A percentile compares a stretch with the other conserved stretches of the same genome.
Evolutionary conservation across 2,888 invertebrate genomes (phyloP).

Genomic region (Charanyca ferruginea): DNA sequence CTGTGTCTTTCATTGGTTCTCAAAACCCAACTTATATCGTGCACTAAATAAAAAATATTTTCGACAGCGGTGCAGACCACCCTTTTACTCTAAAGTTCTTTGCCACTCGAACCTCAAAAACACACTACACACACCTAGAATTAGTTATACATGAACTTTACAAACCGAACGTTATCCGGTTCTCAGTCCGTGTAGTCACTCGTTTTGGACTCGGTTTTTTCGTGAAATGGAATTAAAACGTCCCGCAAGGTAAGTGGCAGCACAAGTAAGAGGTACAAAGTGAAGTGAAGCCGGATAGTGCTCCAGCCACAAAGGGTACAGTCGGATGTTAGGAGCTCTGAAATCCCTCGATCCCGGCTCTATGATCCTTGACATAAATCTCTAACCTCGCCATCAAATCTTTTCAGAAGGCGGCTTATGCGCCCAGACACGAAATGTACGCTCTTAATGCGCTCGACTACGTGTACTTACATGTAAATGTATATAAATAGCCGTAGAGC

Average conservation of each 20-base stretch:
- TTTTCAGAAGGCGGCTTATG: conserved; percentile 89
- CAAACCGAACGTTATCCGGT: conserved; percentile 33
- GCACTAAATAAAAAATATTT: not conserved
- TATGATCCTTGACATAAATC: conserved; percentile 91
- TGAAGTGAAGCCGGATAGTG: conserved; percentile 89
- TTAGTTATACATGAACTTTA: conserved; percentile 41
- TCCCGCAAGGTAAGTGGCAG: conserved; percentile 88
- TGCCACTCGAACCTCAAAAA: conserved; percentile 30
- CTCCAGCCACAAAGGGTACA: conserved; percentile 90
- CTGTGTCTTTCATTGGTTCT: too few species aligned
- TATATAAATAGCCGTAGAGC: conserved; percentile 49
- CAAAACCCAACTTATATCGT: too few species aligned
- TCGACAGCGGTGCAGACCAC: not conserved
- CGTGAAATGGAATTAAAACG: conserved; percentile 89
- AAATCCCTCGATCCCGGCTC: conserved; percentile 88
- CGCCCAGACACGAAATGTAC: conserved; percentile 85
- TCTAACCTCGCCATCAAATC: conserved; percentile 90
- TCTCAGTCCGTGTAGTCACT: conserved; percentile 60
- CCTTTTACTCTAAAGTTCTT: conserved; percentile 8
- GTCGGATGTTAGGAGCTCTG: conserved; percentile 88
- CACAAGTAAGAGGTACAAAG: conserved; percentile 87
- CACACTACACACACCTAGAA: conserved; percentile 35
- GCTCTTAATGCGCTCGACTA: conserved; percentile 85
- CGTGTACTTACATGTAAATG: conserved; percentile 70
- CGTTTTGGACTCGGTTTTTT: conserved; percentile 77